Percentiles rank a stretch among this genome's conserved stretches.
These are phyloP conservation scores for Microctonus aethiopoides DNA, from an alignment of 2,888 invertebrate species.

Conservation along the genomic window DNA sequence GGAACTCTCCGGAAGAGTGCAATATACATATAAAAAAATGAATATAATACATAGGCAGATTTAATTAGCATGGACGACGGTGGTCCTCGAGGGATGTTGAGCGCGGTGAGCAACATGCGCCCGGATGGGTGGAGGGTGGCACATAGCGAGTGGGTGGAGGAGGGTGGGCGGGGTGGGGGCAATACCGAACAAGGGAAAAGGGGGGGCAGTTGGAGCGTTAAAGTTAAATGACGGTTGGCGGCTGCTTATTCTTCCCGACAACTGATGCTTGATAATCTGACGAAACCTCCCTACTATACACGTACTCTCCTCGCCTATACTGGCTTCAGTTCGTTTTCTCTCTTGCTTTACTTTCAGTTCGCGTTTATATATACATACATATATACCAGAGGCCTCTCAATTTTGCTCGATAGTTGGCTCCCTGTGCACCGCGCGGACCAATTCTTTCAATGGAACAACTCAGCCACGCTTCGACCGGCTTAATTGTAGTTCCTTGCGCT, in stretches of 20 bases:
- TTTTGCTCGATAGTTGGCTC: constrained; percentile 62
- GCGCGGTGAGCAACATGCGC: constrained; percentile 22
- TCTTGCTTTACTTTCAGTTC: neutral
- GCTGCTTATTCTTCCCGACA: constrained; percentile 67
- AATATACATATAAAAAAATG: constrained; percentile 7
- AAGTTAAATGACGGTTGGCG: constrained; percentile 68
- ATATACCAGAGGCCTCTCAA: constrained; percentile 51
- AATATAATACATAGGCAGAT: constrained; percentile 51
- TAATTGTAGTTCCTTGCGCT: constrained; percentile 62
- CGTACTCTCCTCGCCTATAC: constrained; percentile 27
- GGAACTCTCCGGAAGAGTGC: constrained; percentile 15
- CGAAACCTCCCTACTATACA: constrained; percentile 50
- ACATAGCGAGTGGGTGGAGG: constrained; percentile 35
- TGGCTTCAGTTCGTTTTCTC: constrained; percentile 22
- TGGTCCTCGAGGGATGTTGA: constrained; percentile 48
- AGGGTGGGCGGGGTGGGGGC: constrained; percentile 34
- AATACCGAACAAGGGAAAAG: constrained; percentile 38
- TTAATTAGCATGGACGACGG: constrained; percentile 62
- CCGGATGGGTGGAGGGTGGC: constrained; percentile 30
- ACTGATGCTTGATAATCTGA: constrained; percentile 67
- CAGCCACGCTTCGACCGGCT: constrained; percentile 63
- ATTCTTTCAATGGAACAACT: constrained; percentile 64
- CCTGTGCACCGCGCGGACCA: constrained; percentile 42
- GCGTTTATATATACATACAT: constrained; percentile 13
- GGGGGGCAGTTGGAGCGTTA: constrained; percentile 63